A percentile compares a stretch with the other conserved stretches of the same genome.
Evolutionary conservation across 2,113 vertebrate genomes (phyloP).

Genomic region (Limnothrissa miodon): DNA sequence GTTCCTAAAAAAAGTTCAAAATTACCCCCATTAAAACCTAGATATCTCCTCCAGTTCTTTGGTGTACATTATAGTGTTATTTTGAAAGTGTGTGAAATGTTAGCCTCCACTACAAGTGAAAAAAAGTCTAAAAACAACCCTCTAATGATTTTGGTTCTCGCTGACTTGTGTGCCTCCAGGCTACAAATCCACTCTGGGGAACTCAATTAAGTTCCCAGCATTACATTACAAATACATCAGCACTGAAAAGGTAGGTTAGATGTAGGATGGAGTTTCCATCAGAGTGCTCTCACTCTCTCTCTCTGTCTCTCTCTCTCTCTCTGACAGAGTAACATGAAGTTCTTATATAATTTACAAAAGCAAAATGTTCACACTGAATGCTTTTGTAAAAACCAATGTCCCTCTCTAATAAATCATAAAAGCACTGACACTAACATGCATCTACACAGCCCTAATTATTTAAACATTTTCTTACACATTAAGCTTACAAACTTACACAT

Average conservation of each 20-base stretch:
- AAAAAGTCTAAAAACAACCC: background rate
- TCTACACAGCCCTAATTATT: background rate
- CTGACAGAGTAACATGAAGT: background rate
- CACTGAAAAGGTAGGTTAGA: background rate
- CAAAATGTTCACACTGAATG: background rate
- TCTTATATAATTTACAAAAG: background rate
- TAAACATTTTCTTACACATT: background rate
- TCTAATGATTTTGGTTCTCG: background rate
- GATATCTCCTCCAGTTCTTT: too few relatives aligned
- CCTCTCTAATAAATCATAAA: constrained; percentile 14
- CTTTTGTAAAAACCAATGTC: background rate
- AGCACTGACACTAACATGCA: background rate
- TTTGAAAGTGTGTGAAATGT: background rate
- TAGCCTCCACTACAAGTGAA: background rate
- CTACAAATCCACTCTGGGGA: background rate
- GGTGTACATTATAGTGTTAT: background rate
- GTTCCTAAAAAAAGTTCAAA: too few relatives aligned
- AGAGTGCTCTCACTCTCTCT: background rate
- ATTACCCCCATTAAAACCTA: too few relatives aligned
- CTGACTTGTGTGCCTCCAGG: background rate
- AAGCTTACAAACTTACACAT: background rate
- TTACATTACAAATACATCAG: constrained; percentile 3
- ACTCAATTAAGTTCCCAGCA: constrained; percentile 14
- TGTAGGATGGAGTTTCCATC: constrained; percentile 4
- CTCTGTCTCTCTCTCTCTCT: too few relatives aligned